phyloP scores from a whole-genome alignment of 2,797 vertebrate genomes.

The Sebastes nivosus region DNA sequence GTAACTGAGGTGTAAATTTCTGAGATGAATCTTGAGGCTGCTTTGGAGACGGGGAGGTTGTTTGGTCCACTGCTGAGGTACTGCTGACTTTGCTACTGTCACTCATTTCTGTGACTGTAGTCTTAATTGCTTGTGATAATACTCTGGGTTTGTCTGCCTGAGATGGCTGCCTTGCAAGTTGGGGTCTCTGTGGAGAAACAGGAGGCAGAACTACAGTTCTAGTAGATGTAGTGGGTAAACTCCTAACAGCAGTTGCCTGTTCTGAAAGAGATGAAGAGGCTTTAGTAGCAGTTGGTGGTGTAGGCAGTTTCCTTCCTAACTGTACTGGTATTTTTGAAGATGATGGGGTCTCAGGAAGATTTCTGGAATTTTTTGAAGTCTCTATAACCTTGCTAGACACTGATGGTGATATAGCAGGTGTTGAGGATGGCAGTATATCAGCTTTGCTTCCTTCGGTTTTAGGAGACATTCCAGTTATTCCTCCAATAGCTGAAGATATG shows the following conservation, averaged over 20 bases:
- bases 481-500: slow-evolving; percentile 75
- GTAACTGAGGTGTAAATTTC: slow-evolving; percentile 57
- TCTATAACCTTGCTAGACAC: slow-evolving; percentile 44
- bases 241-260: slow-evolving; percentile 25
- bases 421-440: slow-evolving; percentile 25
- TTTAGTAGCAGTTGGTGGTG: slow-evolving; percentile 29
- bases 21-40: slow-evolving; percentile 13
- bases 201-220: slow-evolving; percentile 29
- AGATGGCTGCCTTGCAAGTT: slow-evolving; percentile 70
- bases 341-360: slow-evolving; percentile 29
- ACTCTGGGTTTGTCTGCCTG: slow-evolving; percentile 45
- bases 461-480: slow-evolving; percentile 73
- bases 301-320: slow-evolving; percentile 60
- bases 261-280: neutral
- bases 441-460: slow-evolving; percentile 62
- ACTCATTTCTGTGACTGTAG: neutral
- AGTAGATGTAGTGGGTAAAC: slow-evolving; percentile 33
- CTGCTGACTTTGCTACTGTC: slow-evolving; percentile 11
- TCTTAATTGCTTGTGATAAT: slow-evolving; percentile 39
- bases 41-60: slow-evolving; percentile 20
- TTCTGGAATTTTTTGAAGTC: slow-evolving; percentile 30
- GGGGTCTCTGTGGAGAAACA: slow-evolving; percentile 54
- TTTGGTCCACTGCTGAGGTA: slow-evolving; percentile 2
- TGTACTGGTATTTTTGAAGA: slow-evolving; percentile 62
- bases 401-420: slow-evolving; percentile 11